Evolutionary conservation across 2,888 invertebrate genomes (phyloP).

Genomic region (Epistrophella euchroma): DNA sequence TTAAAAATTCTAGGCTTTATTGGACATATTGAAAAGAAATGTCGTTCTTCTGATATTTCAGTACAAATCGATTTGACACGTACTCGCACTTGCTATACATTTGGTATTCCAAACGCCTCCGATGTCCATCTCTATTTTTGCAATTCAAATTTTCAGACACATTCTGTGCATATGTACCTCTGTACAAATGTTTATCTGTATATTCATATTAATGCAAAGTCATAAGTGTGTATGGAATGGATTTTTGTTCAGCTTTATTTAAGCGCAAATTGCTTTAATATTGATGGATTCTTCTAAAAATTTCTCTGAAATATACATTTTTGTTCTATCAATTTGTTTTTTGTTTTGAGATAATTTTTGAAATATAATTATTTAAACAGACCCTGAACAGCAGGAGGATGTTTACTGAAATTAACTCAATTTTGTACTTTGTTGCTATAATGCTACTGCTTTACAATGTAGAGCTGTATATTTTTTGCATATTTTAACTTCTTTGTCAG

Average conservation of each 20-base stretch:
- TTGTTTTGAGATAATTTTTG: no score
- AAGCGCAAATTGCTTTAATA: background rate
- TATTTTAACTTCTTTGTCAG: no score
- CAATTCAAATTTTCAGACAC: slow-evolving; percentile 15
- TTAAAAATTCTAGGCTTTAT: background rate
- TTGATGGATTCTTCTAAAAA: background rate
- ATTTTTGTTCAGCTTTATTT: background rate
- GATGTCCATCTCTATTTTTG: background rate
- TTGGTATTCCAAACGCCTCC: slow-evolving; percentile 11
- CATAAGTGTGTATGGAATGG: no score
- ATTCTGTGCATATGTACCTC: background rate
- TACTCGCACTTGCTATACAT: background rate
- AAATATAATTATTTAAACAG: no score
- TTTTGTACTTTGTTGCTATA: no score
- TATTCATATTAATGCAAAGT: no score
- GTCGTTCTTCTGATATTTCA: background rate
- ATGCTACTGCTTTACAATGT: no score
- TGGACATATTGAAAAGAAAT: background rate
- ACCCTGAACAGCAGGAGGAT: no score
- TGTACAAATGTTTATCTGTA: no score
- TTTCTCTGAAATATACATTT: background rate
- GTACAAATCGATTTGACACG: background rate
- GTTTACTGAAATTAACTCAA: no score
- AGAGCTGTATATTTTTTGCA: no score
- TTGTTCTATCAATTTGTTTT: background rate